phyloP scores from a whole-genome alignment of 1,140 invertebrate species.

The Cardiocondyla obscurior region DNA sequence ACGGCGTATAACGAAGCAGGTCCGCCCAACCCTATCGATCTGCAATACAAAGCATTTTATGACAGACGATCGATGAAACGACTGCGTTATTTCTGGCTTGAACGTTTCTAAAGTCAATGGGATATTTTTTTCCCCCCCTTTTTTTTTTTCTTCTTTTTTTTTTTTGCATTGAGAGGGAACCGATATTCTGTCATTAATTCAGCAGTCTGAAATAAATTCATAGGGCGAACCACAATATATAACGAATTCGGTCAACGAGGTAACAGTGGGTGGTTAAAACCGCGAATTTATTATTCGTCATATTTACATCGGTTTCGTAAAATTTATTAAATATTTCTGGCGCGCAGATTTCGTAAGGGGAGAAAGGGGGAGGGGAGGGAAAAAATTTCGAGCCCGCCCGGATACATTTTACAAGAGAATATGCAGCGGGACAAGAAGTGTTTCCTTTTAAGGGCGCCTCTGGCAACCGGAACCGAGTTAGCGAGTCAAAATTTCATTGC shows the following conservation, averaged over 20 bases:
- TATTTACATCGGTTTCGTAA: slow-evolving; percentile 43
- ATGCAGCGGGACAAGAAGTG: background rate
- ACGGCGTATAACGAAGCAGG: background rate
- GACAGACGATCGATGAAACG: slow-evolving; percentile 23
- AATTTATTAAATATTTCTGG: slow-evolving; percentile 34
- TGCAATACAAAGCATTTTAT: slow-evolving; percentile 38
- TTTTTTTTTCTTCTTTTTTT: too few relatives aligned
- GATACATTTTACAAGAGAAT: background rate
- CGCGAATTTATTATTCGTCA: slow-evolving; percentile 43
- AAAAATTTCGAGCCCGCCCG: slow-evolving; percentile 2
- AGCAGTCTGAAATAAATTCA: slow-evolving; percentile 26
- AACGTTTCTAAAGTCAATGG: slow-evolving; percentile 27
- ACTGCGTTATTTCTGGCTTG: slow-evolving; percentile 16
- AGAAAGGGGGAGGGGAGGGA: too few relatives aligned
- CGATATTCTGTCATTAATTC: slow-evolving; percentile 48
- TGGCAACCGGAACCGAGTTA: background rate
- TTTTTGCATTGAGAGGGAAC: background rate
- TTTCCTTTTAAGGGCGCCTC: background rate
- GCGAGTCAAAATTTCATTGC: slow-evolving; percentile 14
- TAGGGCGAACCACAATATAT: slow-evolving; percentile 33
- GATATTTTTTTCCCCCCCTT: too few relatives aligned
- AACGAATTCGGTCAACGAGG: slow-evolving; percentile 27
- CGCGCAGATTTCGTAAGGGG: background rate
- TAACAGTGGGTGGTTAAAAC: slow-evolving; percentile 26
- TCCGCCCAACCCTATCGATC: slow-evolving; percentile 1